A percentile compares a stretch with the other conserved stretches of the same genome.
These are phyloP conservation scores for Priocnemis perturbator DNA, from an alignment of 2,888 invertebrate species.

Conservation along the genomic window DNA sequence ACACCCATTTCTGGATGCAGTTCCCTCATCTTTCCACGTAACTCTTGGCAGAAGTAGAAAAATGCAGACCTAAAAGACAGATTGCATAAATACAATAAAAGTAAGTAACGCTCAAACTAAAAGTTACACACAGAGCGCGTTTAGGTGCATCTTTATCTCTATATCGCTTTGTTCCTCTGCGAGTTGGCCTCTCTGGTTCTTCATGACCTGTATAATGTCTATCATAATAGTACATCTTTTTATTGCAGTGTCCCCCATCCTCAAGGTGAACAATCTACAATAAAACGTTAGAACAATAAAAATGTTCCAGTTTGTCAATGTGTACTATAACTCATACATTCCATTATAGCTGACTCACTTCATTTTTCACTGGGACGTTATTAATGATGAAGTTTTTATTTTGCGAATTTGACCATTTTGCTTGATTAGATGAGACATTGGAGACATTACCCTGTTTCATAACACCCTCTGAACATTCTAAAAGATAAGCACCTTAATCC, in stretches of 20 bases:
- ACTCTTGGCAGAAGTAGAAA: slow-evolving; percentile 99
- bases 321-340: background rate
- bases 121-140: slow-evolving; percentile 49
- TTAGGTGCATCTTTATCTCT: slow-evolving; percentile 57
- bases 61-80: slow-evolving; percentile 89
- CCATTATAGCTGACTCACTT: slow-evolving; percentile 29
- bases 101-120: background rate
- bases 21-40: slow-evolving; percentile 95
- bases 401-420: slow-evolving; percentile 53
- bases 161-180: slow-evolving; percentile 57
- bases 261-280: slow-evolving; percentile 55
- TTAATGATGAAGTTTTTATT: slow-evolving; percentile 56
- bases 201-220: slow-evolving; percentile 57
- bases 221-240: slow-evolving; percentile 57
- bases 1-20: slow-evolving; percentile 96
- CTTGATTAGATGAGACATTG: slow-evolving; percentile 52
- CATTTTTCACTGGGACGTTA: slow-evolving; percentile 54
- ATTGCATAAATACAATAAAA: background rate
- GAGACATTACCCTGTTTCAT: slow-evolving; percentile 55
- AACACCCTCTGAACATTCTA: slow-evolving; percentile 52
- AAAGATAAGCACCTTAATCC: slow-evolving; percentile 8
- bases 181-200: slow-evolving; percentile 54
- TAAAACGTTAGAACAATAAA: slow-evolving; percentile 9
- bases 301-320: background rate
- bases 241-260: slow-evolving; percentile 57